Base-by-base conservation (phyloP, 2,797 vertebrate species). In the Sebastolobus altivelis region DNA sequence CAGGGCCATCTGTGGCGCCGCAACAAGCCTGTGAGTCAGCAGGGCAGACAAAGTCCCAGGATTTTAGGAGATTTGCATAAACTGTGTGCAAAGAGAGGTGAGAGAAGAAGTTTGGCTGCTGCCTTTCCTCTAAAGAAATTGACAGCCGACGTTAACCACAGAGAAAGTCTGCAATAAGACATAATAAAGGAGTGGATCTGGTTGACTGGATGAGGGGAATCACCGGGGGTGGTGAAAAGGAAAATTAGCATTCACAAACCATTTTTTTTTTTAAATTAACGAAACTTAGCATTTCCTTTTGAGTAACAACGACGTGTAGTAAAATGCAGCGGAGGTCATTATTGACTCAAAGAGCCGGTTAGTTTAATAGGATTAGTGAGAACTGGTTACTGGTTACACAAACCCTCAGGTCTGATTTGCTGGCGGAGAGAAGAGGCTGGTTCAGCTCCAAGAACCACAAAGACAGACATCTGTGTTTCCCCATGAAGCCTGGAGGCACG, bases 1-100 rank as follows among this genome's bases (percentile, higher is more conserved):
- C 85, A 25, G 61, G 46, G 73, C 93, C 93, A 94, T 94, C 94
- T 95, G 94, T 73, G 69, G 85, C 78, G 74, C 83, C 67, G 86
- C 89, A 80, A 81, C 80, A 89, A 72, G 87, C 78, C 84, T 67
- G 82, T 93, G 90, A 93, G 80, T 93, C 93, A 93, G 83, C 87
- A 72, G 83, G 84, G 75, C 81, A 87, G 87, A 87, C 81, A 78
- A 55, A 85, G 81, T 88, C 81, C 75, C 71, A 72, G 75, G 68
- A 81, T 74, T 74, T 63, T 43, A 81, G 72, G 20, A 58, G 38
- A 86, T 90, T 75, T 83, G 70, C 84, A 88, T 77, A 60, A 88
- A 80, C 65, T 75, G 65, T 68, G 65, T 61, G 29, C 49, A 68
- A n/a, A 82, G 61, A 25, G 59, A 81, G 38, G 80, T 65, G 87